Conservation (phyloP, 1,140 invertebrate genomes). For the Calliopsis andreniformis region DNA sequence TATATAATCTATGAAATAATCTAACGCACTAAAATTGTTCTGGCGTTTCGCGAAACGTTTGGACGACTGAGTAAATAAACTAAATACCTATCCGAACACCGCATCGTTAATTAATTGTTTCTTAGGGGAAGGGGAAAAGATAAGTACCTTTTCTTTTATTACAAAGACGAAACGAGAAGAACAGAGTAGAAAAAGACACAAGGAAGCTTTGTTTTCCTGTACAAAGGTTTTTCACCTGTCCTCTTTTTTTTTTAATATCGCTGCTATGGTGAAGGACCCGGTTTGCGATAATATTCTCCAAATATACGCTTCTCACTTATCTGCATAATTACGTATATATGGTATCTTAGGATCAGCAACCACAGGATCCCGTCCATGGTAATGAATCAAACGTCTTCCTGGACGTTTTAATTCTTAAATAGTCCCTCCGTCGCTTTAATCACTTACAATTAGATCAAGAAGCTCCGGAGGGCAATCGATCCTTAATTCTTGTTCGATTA, state of each 20-base stretch:
- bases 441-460: not conserved
- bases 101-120: constrained; percentile 17
- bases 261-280: not conserved
- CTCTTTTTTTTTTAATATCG: not conserved
- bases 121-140: not conserved
- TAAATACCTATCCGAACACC: constrained; percentile 20
- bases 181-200: not conserved
- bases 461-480: not conserved
- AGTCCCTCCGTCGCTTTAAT: constrained; percentile 10
- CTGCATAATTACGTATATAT: constrained; percentile 36
- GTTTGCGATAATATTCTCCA: not conserved
- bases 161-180: not conserved
- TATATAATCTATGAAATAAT: constrained; percentile 33
- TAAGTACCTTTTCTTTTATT: not conserved
- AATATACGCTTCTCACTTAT: constrained; percentile 11
- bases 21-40: constrained; percentile 34
- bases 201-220: not conserved
- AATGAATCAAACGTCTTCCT: constrained; percentile 24
- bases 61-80: constrained; percentile 37
- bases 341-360: constrained; percentile 1
- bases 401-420: constrained; percentile 31
- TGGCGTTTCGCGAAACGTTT: constrained; percentile 30
- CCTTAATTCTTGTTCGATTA: not conserved
- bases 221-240: constrained; percentile 1
- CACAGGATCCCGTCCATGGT: constrained; percentile 18